Evolutionary conservation across 2,113 vertebrate genomes (phyloP).

Genomic region (Orycteropus afer): DNA sequence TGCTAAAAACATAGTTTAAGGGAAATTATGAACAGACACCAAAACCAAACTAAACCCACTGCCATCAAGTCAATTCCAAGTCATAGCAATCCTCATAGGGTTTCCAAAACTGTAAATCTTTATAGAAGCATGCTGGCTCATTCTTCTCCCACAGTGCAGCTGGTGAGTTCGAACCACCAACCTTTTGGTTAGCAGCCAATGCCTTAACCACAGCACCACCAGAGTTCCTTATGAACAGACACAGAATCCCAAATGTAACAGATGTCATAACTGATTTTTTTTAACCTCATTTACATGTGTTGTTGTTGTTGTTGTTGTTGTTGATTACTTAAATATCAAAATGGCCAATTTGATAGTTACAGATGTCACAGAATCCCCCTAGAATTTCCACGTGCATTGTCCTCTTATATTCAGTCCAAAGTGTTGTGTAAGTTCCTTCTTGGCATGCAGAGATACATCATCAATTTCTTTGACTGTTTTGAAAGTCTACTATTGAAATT

Average conservation of each 20-base stretch:
- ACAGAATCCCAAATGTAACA: constrained; percentile 43
- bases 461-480: constrained; percentile 67
- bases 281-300: neutral
- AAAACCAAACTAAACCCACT: too few relatives aligned
- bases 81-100: too few relatives aligned
- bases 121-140: too few relatives aligned
- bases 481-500: constrained; percentile 60
- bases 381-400: constrained; percentile 52
- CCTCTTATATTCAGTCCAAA: constrained; percentile 39
- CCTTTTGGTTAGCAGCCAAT: too few relatives aligned
- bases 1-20: constrained; percentile 15
- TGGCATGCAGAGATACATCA: constrained; percentile 38
- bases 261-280: constrained; percentile 5
- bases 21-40: constrained; percentile 44
- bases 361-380: constrained; percentile 33
- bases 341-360: constrained; percentile 26
- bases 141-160: too few relatives aligned
- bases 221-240: constrained; percentile 24
- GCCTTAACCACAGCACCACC: too few relatives aligned
- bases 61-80: too few relatives aligned
- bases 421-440: constrained; percentile 57
- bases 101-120: too few relatives aligned
- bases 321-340: constrained; percentile 50
- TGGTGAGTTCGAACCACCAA: too few relatives aligned
- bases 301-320: too few relatives aligned